Base-by-base conservation (phyloP, 2,888 invertebrate species). In the Chalcosyrphus nemorum region DNA sequence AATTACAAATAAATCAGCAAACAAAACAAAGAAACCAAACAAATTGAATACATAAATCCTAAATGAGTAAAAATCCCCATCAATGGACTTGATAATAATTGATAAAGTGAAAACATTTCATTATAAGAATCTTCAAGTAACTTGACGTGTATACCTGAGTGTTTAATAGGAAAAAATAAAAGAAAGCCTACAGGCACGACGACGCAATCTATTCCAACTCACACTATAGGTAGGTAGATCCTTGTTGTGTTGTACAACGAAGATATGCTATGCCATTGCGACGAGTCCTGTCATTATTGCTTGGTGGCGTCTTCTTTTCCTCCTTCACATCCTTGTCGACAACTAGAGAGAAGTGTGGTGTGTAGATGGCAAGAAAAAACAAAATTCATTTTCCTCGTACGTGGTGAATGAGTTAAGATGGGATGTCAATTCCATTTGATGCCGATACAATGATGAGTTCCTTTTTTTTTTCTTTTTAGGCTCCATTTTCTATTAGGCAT, bases 81-180 rank as follows among this genome's bases (percentile, higher is more conserved):
- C n/a, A 59, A 71, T 13, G 35, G 71, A 71, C 70, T 59, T 38
- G 24, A 47, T 59, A 61, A 52, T 61, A 72, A 43, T 63, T 72
- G 63, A 72, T 43, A 72, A 72, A 63, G 61, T 72, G 61, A 63
- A 54, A 72, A 72, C 72, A 63, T 72, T 72, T 72, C 52, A 61
- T 72, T 72, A 43, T 52, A 21, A 43, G 61, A 50, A 72, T 59
- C 50, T 71, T 59, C 47, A 59, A 41, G 38, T 27, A 57, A 72
- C 72, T 61, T 72, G 72, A 61, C 72, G 38, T 59, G 57, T 45
- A 9, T 45, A 52, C 61, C 59, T 61, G 59, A 71, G 47, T 71
- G 59, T 50, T 59, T 35, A 38, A 50, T 59, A 59, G 41, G 50
- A 50, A 50, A n/a, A 50, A 59, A 19, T 27, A 52, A 13, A 13